Conservation (phyloP, 2,113 vertebrate genomes). For the Leptodactylus fuscus region DNA sequence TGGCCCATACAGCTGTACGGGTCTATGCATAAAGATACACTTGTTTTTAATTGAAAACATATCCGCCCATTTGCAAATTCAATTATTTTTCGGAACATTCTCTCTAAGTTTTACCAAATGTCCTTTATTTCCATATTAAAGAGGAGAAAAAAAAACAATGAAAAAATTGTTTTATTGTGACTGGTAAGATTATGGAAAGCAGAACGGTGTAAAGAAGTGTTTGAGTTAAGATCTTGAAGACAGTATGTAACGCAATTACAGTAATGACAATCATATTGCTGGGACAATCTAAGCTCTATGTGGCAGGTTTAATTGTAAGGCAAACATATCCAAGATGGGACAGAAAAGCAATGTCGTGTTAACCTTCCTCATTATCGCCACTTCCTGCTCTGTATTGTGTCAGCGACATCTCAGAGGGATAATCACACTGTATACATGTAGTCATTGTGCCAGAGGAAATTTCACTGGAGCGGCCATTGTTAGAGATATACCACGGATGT, state of each 20-base stretch:
- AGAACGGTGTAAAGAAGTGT: conserved; percentile 26
- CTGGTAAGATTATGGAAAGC: background rate
- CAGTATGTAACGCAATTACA: conserved; percentile 35
- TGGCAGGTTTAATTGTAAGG: conserved; percentile 35
- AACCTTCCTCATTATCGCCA: conserved; percentile 40
- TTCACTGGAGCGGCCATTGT: conserved; percentile 22
- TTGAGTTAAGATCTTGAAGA: background rate
- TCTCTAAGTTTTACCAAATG: background rate
- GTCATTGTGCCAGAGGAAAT: background rate
- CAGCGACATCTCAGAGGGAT: conserved; percentile 35
- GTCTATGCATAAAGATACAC: too few species aligned
- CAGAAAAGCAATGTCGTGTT: conserved; percentile 24
- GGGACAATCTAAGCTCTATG: conserved; percentile 39
- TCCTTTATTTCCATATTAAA: background rate
- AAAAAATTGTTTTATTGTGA: background rate
- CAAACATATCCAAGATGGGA: conserved; percentile 39
- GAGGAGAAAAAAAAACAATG: background rate
- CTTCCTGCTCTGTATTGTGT: conserved; percentile 23
- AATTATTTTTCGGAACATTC: background rate
- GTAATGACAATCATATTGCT: conserved; percentile 44
- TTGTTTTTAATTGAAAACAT: background rate
- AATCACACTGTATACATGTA: conserved; percentile 14
- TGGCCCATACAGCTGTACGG: too few species aligned
- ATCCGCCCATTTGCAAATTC: background rate
- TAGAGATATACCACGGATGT: background rate